A percentile compares a stretch with the other conserved stretches of the same genome.
These are phyloP conservation scores for Ctenomys sociabilis DNA, from an alignment of 2,113 vertebrate genomes.

Conservation along the genomic window DNA sequence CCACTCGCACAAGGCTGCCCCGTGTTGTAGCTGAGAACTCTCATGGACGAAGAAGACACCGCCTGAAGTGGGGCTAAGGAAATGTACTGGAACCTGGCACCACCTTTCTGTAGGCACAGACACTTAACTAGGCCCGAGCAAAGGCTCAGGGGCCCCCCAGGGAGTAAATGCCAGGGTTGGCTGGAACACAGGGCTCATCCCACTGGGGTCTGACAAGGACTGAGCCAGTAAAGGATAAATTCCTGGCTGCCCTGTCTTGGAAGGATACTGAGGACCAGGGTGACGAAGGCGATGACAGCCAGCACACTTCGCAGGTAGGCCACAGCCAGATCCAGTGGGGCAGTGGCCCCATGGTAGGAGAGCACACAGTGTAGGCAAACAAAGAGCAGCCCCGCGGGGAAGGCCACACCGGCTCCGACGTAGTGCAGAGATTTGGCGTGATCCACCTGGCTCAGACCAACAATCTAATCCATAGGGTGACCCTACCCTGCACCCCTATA, in stretches of 20 bases:
- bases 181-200: neutral
- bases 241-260: neutral
- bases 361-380: conserved; percentile 94
- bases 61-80: conserved; percentile 87
- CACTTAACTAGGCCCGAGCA: neutral
- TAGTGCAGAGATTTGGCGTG: conserved; percentile 95
- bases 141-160: neutral
- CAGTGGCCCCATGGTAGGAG: conserved; percentile 90
- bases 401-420: conserved; percentile 92
- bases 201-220: neutral
- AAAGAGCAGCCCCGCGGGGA: conserved; percentile 92
- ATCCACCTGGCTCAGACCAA: conserved; percentile 89
- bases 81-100: neutral
- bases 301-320: conserved; percentile 92
- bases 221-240: neutral
- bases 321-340: conserved; percentile 92
- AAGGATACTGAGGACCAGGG: conserved; percentile 96
- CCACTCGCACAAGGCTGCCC: conserved; percentile 95
- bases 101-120: neutral
- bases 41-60: conserved; percentile 94
- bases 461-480: neutral
- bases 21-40: conserved; percentile 92
- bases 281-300: conserved; percentile 89
- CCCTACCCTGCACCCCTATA: neutral
- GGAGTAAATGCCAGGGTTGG: neutral